A percentile compares a stretch with the other conserved stretches of the same genome.
Evolutionary conservation across 30 jellyfish, hydroid and myxozoan species (phyloP).

Genomic region (Phacellophora camtschatica): DNA sequence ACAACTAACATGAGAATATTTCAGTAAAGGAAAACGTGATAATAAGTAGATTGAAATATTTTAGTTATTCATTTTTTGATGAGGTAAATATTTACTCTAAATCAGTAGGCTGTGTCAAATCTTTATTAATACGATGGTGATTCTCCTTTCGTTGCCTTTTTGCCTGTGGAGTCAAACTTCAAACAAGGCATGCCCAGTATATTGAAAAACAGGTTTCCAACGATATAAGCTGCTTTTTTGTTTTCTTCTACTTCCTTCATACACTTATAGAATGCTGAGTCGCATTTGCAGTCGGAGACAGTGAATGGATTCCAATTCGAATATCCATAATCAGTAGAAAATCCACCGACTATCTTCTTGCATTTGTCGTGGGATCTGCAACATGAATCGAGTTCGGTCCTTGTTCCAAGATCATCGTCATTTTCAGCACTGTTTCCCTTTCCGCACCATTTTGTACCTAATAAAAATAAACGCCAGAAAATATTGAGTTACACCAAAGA

Average conservation of each 20-base stretch:
- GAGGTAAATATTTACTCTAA: too few relatives aligned
- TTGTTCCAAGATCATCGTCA: conserved; percentile 23
- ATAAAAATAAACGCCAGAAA: too few relatives aligned
- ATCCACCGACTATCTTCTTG: not conserved
- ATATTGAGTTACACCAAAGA: too few relatives aligned
- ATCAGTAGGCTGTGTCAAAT: too few relatives aligned
- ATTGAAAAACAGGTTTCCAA: conserved; percentile 11
- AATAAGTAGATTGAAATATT: too few relatives aligned
- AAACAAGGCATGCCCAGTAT: conserved; percentile 5
- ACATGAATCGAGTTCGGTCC: conserved; percentile 28
- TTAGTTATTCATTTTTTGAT: too few relatives aligned
- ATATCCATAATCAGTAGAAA: not conserved
- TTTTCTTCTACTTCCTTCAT: not conserved
- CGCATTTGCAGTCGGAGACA: conserved; percentile 44
- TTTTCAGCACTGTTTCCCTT: conserved; percentile 10
- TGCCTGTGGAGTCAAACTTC: not conserved
- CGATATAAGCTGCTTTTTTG: conserved; percentile 3
- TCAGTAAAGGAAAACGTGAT: too few relatives aligned
- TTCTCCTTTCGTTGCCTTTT: not conserved
- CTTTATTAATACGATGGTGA: not conserved
- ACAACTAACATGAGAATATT: too few relatives aligned
- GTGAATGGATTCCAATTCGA: not conserved
- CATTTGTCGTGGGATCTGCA: conserved; percentile 38
- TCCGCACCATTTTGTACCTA: conserved; percentile 58
- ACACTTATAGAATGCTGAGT: conserved; percentile 20